Conservation (phyloP, 2,888 invertebrate genomes). For the Troilus luridus region DNA sequence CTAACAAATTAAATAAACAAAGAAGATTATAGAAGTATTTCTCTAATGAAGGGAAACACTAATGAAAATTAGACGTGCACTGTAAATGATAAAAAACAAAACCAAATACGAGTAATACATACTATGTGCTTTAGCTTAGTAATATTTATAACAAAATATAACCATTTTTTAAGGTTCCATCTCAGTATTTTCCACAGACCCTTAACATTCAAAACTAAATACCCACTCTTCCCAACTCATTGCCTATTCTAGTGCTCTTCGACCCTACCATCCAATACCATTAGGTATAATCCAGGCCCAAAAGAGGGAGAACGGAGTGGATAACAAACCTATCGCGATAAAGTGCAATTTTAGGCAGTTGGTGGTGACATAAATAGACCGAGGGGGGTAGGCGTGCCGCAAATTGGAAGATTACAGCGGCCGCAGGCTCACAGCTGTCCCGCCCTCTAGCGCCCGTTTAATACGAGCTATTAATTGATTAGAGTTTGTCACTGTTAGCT, state of each 20-base stretch:
- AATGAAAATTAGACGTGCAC: too few species aligned
- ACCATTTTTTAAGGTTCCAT: too few species aligned
- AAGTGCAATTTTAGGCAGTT: conserved; percentile 21
- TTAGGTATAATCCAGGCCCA: background rate
- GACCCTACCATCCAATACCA: background rate
- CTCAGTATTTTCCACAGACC: too few species aligned
- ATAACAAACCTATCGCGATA: background rate
- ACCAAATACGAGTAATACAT: too few species aligned
- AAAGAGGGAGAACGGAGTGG: background rate
- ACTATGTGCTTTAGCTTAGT: too few species aligned
- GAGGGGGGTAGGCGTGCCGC: background rate
- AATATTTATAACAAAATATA: too few species aligned
- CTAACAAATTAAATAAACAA: too few species aligned
- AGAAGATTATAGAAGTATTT: too few species aligned
- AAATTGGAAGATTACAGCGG: conserved; percentile 24
- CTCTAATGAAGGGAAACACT: too few species aligned
- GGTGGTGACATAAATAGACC: conserved; percentile 25
- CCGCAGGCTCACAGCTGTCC: conserved; percentile 1
- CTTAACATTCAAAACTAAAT: too few species aligned
- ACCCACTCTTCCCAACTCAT: background rate
- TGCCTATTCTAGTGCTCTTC: background rate
- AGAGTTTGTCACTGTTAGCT: background rate
- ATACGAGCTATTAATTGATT: background rate
- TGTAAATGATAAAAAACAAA: too few species aligned
- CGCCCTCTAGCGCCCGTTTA: background rate